Conservation (phyloP, 1,140 invertebrate genomes). For the Vanessa tameamea region DNA sequence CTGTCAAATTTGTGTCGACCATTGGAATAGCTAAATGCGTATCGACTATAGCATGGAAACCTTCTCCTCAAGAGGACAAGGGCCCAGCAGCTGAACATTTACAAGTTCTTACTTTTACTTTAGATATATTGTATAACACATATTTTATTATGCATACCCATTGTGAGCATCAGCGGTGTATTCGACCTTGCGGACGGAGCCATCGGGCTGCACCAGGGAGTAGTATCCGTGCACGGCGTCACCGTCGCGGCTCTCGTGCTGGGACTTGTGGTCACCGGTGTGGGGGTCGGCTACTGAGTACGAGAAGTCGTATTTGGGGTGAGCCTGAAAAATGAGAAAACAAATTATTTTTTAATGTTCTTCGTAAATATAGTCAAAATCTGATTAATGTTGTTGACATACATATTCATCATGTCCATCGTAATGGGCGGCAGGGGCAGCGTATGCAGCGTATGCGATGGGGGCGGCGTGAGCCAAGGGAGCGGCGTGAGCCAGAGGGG, state of each 20-base stretch:
- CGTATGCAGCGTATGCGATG: constrained; percentile 30
- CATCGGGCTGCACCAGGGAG: constrained; percentile 72
- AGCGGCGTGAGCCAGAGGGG: constrained; percentile 41
- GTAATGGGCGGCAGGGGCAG: constrained; percentile 43
- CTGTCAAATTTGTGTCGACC: no score
- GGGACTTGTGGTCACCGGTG: constrained; percentile 63
- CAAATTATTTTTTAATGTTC: not conserved
- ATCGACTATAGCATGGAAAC: no score
- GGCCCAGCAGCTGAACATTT: no score
- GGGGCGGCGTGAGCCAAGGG: constrained; percentile 44
- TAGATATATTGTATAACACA: not conserved
- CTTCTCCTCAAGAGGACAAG: no score
- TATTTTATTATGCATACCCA: constrained; percentile 42
- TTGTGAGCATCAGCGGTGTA: constrained; percentile 70
- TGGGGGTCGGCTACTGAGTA: constrained; percentile 79
- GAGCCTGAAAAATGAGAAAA: constrained; percentile 44
- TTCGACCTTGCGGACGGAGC: constrained; percentile 70
- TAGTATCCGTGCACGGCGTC: constrained; percentile 68
- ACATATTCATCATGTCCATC: constrained; percentile 61
- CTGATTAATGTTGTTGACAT: constrained; percentile 22
- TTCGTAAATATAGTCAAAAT: not conserved
- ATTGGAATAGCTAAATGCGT: no score
- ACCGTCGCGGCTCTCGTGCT: constrained; percentile 63
- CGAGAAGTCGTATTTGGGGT: constrained; percentile 76
- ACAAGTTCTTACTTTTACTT: no score